These are phyloP conservation scores for Balanococcus diminutus DNA, from an alignment of 2,888 invertebrate genomes.

Conservation along the genomic window DNA sequence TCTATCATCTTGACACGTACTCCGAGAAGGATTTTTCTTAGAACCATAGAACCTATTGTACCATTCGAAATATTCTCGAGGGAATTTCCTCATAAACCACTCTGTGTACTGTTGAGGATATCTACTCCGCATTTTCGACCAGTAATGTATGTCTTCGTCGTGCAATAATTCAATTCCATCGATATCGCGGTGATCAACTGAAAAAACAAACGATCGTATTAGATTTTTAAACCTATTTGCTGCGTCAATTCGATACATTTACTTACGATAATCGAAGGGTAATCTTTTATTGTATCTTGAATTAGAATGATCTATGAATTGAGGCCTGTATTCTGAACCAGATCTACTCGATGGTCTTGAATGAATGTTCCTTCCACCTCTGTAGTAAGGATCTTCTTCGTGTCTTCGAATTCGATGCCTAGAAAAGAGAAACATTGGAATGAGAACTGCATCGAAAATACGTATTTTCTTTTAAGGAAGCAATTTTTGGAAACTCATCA, in stretches of 20 bases:
- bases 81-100: slow-evolving; percentile 61
- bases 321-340: slow-evolving; percentile 59
- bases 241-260: neutral
- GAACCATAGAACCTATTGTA: slow-evolving; percentile 72
- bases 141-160: neutral
- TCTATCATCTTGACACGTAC: slow-evolving; percentile 29
- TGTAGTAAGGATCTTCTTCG: neutral
- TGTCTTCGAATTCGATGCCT: too few species aligned
- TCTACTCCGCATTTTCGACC: slow-evolving; percentile 33
- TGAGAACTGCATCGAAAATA: too few species aligned
- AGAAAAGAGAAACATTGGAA: neutral
- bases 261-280: slow-evolving; percentile 44
- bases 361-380: slow-evolving; percentile 52
- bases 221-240: neutral
- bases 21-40: too few species aligned
- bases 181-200: slow-evolving; percentile 43
- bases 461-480: too few species aligned
- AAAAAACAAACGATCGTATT: neutral
- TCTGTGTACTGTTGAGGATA: slow-evolving; percentile 30
- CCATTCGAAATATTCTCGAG: slow-evolving; percentile 78
- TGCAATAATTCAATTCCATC: too few species aligned
- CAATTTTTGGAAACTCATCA: too few species aligned
- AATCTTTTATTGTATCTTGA: neutral
- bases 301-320: neutral
- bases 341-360: slow-evolving; percentile 60